phyloP scores from a whole-genome alignment of 2,797 vertebrate genomes.

The Scyliorhinus canicula region DNA sequence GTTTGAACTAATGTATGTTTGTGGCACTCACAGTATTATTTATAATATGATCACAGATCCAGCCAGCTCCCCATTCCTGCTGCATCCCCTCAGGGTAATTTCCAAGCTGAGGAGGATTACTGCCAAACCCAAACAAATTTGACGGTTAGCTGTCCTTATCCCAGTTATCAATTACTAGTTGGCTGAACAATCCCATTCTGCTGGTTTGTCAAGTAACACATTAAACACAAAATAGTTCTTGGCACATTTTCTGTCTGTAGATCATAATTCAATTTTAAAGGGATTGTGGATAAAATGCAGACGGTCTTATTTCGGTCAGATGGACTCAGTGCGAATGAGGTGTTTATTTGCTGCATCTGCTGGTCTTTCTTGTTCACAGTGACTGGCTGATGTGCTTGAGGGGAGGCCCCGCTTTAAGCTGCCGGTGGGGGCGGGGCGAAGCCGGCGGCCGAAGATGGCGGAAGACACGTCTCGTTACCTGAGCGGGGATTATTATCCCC shows the following conservation, averaged over 20 bases:
- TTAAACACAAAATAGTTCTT: too few relatives aligned
- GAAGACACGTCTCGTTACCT: constrained; percentile 28
- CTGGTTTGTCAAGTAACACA: too few relatives aligned
- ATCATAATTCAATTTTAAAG: background rate
- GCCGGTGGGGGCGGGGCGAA: background rate
- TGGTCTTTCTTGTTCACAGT: background rate
- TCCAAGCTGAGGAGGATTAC: too few relatives aligned
- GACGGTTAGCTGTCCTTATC: background rate
- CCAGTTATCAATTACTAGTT: background rate
- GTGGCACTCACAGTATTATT: background rate
- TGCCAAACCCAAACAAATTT: background rate
- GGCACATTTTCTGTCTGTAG: background rate
- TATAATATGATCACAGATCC: too few relatives aligned
- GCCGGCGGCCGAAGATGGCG: constrained; percentile 14
- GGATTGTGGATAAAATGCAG: background rate
- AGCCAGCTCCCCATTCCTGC: too few relatives aligned
- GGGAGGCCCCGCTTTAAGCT: background rate
- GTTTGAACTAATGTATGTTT: background rate
- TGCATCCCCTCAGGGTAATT: too few relatives aligned
- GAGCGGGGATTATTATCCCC: constrained; percentile 59
- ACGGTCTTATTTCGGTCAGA: background rate
- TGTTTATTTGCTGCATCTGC: background rate
- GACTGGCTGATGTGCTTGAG: background rate
- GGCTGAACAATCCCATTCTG: background rate
- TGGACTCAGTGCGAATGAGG: background rate